Percentiles rank a stretch among this genome's conserved stretches.
phyloP scores from a whole-genome alignment of 2,888 invertebrate species.

The Terebella lapidaria region DNA sequence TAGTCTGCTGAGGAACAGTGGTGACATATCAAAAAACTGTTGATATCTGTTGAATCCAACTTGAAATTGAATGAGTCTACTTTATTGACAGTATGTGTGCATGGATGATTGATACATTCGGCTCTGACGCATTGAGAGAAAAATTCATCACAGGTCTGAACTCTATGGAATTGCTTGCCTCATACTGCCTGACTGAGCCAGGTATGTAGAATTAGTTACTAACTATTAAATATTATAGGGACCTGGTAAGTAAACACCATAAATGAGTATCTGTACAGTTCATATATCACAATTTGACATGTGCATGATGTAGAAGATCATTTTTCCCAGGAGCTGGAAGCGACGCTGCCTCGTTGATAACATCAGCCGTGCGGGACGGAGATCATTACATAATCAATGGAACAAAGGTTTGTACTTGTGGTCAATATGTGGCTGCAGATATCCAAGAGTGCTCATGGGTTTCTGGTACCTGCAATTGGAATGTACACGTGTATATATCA shows the following conservation, averaged over 20 bases:
- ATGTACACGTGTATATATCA: too few relatives aligned
- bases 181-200: conserved; percentile 61
- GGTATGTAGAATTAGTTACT: conserved; percentile 32
- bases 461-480: too few relatives aligned
- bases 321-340: conserved; percentile 53
- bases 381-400: conserved; percentile 59
- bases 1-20: too few relatives aligned
- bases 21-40: too few relatives aligned
- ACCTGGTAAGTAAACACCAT: not conserved
- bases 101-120: conserved; percentile 61
- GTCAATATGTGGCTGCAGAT: not conserved
- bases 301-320: not conserved
- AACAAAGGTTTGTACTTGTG: conserved; percentile 51
- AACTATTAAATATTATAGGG: not conserved
- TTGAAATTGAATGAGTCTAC: too few relatives aligned
- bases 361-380: conserved; percentile 56
- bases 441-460: too few relatives aligned
- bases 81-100: conserved; percentile 55
- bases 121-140: conserved; percentile 50
- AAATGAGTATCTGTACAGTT: not conserved
- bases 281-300: not conserved
- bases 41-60: too few relatives aligned
- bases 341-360: conserved; percentile 58
- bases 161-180: conserved; percentile 56
- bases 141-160: conserved; percentile 56